Evolutionary conservation across 2,888 invertebrate species (phyloP).

Genomic region (Julus scandinavius): DNA sequence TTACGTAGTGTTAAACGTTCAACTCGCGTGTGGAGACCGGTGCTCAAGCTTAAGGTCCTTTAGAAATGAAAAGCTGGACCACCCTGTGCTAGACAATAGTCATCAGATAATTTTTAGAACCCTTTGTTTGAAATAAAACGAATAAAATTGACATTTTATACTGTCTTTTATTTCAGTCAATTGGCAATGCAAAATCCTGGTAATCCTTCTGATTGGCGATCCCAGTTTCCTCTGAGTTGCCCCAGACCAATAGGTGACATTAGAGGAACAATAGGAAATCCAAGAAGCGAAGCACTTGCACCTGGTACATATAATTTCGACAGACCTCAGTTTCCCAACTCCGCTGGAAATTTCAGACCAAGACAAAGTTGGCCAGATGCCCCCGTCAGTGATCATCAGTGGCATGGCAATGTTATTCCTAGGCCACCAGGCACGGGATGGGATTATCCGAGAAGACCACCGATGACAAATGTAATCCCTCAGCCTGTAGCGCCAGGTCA

Average conservation of each 20-base stretch:
- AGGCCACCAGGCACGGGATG: neutral
- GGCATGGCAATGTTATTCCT: neutral
- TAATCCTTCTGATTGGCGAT: neutral
- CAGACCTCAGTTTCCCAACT: neutral
- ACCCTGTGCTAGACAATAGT: too few relatives aligned
- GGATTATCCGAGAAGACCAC: neutral
- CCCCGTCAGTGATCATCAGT: neutral
- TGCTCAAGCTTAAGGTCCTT: too few relatives aligned
- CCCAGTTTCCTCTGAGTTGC: neutral
- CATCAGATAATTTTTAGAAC: too few relatives aligned
- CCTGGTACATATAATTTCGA: neutral
- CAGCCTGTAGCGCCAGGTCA: neutral
- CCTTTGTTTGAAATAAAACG: too few relatives aligned
- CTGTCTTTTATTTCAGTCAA: neutral
- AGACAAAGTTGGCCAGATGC: neutral
- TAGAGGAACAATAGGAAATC: neutral
- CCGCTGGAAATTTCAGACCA: neutral
- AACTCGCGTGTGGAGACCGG: too few relatives aligned
- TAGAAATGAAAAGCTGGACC: too few relatives aligned
- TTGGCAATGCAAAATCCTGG: neutral
- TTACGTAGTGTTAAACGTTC: too few relatives aligned
- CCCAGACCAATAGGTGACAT: neutral
- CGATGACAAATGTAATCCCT: neutral
- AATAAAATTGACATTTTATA: too few relatives aligned
- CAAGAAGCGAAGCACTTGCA: neutral